Conservation (phyloP, 2,888 invertebrate genomes). For the Nomada fabriciana region DNA sequence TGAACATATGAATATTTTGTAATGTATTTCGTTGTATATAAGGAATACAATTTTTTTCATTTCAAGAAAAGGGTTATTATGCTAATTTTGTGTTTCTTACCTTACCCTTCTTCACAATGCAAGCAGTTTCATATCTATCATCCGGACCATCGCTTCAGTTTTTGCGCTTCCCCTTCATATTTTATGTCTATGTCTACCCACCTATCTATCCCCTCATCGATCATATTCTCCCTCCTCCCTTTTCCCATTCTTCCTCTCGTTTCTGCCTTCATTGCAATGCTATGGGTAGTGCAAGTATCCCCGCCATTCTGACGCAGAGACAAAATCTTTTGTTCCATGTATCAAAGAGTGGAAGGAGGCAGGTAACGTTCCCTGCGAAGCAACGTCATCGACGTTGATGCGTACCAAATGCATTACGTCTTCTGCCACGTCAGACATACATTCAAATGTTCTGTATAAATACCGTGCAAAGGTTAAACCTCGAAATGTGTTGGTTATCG, state of each 20-base stretch:
- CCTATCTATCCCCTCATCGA: conserved; percentile 26
- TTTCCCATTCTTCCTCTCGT: neutral
- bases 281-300: conserved; percentile 15
- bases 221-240: conserved; percentile 2
- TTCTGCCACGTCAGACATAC: neutral
- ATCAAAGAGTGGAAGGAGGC: neutral
- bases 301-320: conserved; percentile 16
- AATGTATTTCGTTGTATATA: neutral
- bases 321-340: conserved; percentile 9
- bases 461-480: neutral
- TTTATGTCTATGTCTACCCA: conserved; percentile 12
- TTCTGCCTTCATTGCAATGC: neutral
- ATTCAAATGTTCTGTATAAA: neutral
- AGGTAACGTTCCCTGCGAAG: neutral
- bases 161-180: conserved; percentile 8
- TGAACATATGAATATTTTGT: too few relatives aligned
- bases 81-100: neutral
- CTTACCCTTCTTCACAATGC: neutral
- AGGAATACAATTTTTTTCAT: too few relatives aligned
- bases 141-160: neutral
- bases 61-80: neutral
- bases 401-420: neutral
- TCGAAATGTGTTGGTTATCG: too few relatives aligned
- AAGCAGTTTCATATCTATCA: neutral
- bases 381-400: conserved; percentile 7